A percentile compares a stretch with the other conserved stretches of the same genome.
These are phyloP conservation scores for Protonibea diacanthus DNA, from an alignment of 2,797 vertebrate genomes.

Conservation along the genomic window DNA sequence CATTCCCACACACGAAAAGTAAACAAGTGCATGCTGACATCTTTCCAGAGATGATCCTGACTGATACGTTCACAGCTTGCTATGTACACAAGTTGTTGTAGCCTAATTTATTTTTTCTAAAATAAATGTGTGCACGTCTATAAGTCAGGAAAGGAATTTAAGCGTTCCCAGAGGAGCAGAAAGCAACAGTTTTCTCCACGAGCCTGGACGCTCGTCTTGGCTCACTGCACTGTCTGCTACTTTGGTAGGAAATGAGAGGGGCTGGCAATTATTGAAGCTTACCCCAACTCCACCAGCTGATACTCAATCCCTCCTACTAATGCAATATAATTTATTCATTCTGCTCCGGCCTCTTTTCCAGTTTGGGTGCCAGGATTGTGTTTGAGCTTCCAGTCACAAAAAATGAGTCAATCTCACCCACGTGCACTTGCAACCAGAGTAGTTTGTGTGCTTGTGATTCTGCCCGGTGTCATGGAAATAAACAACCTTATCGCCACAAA, in stretches of 20 bases:
- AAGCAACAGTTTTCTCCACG: conserved; percentile 6
- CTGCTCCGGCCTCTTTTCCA: conserved; percentile 19
- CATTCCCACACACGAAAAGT: not conserved
- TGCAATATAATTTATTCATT: conserved; percentile 43
- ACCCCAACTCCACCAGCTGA: conserved; percentile 28
- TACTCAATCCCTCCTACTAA: conserved; percentile 27
- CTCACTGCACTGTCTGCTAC: not conserved
- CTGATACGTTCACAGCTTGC: not conserved
- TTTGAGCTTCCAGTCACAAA: conserved; percentile 25
- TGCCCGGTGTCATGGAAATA: conserved; percentile 25
- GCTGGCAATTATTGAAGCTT: conserved; percentile 19
- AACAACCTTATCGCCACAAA: conserved; percentile 25
- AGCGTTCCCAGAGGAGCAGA: not conserved
- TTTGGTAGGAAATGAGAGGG: not conserved
- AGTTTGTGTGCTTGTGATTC: conserved; percentile 32
- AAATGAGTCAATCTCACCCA: conserved; percentile 46
- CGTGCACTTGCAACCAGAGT: conserved; percentile 11
- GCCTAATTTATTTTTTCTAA: not conserved
- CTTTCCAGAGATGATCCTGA: not conserved
- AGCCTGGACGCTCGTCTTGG: conserved; percentile 14
- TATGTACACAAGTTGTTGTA: not conserved
- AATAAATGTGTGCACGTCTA: not conserved
- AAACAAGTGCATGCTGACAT: not conserved
- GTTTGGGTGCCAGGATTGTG: conserved; percentile 29
- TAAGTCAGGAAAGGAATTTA: not conserved